phyloP scores from a whole-genome alignment of 1,140 invertebrate genomes.

The Dendrolimus punctatus region DNA sequence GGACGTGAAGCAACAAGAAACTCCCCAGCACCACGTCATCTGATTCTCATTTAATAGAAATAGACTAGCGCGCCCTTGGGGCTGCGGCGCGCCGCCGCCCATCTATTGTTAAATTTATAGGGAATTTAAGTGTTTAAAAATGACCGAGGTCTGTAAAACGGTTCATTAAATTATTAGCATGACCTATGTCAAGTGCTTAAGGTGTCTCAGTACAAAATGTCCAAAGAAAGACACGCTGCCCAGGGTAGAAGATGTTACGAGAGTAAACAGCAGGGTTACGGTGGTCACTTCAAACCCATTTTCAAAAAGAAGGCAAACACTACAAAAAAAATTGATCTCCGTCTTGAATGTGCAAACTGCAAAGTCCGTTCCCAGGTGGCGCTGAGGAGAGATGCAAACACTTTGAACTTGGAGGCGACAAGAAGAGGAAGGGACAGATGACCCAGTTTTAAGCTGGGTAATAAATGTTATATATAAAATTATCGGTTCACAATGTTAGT shows the following conservation, averaged over 20 bases:
- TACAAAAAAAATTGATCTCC: slow-evolving; percentile 99
- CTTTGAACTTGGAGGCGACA: slow-evolving; percentile 99
- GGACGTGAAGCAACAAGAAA: no score
- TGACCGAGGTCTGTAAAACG: no score
- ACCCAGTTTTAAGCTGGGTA: slow-evolving; percentile 91
- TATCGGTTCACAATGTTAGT: slow-evolving; percentile 26
- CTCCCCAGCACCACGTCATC: no score
- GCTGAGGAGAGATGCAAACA: slow-evolving; percentile 99
- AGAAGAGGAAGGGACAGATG: slow-evolving; percentile 99
- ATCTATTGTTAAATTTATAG: no score
- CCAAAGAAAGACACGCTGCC: slow-evolving; percentile 93
- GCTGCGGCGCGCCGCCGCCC: no score
- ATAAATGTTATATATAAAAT: slow-evolving; percentile 76
- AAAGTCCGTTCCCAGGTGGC: slow-evolving; percentile 98
- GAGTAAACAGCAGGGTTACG: slow-evolving; percentile 98
- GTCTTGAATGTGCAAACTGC: slow-evolving; percentile 99
- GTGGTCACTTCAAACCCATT: slow-evolving; percentile 99
- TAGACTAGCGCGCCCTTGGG: no score
- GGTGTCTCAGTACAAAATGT: slow-evolving; percentile 99
- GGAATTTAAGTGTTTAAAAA: no score
- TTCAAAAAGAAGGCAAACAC: slow-evolving; percentile 99
- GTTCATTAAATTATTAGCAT: no score
- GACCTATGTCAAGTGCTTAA: slow-evolving; percentile 92
- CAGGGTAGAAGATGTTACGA: slow-evolving; percentile 98
- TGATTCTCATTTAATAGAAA: no score